These are phyloP conservation scores for Tribolium castaneum DNA, from an alignment of 1,140 invertebrate genomes.

Conservation along the genomic window DNA sequence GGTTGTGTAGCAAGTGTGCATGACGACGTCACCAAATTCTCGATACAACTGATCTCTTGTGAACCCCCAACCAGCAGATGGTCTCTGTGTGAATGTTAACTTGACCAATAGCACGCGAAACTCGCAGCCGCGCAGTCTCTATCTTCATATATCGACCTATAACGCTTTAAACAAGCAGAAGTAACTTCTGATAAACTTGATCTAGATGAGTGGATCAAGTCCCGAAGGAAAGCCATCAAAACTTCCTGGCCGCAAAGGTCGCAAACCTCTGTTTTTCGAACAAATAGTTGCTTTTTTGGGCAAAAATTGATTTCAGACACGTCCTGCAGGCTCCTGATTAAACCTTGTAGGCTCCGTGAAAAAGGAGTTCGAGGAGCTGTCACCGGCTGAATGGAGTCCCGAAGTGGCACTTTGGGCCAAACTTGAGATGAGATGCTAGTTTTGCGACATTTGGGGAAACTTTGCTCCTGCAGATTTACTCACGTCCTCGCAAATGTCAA, in stretches of 20 bases:
- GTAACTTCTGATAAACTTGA: conserved; percentile 25
- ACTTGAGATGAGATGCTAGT: no score
- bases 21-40: conserved; percentile 24
- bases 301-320: no score
- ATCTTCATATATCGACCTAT: conserved; percentile 17
- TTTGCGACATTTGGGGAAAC: not conserved
- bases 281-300: conserved; percentile 4
- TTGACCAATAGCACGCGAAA: conserved; percentile 29
- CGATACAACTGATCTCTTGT: conserved; percentile 11
- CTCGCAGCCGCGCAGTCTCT: conserved; percentile 33
- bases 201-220: not conserved
- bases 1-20: conserved; percentile 21
- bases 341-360: not conserved
- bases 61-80: conserved; percentile 7
- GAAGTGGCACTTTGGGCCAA: no score
- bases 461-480: conserved; percentile 4
- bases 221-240: not conserved
- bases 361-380: not conserved
- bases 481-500: conserved; percentile 1
- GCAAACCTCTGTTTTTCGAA: conserved; percentile 11
- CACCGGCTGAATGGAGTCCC: no score
- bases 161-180: conserved; percentile 24
- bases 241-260: not conserved
- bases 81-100: conserved; percentile 25
- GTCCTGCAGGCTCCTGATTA: no score